phyloP scores from a whole-genome alignment of 2,113 vertebrate species.

The Lepus europaeus region DNA sequence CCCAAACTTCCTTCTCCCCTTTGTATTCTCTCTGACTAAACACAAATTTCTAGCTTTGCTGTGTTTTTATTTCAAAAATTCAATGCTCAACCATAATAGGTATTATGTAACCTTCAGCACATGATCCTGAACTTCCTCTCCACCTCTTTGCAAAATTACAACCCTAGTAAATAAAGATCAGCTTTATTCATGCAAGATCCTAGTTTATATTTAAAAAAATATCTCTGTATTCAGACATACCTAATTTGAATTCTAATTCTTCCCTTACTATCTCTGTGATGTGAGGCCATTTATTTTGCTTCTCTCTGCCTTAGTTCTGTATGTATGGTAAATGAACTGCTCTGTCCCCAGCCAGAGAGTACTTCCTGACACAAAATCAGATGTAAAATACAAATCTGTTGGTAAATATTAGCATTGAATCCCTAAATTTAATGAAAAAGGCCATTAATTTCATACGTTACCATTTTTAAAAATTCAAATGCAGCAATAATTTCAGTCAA shows the following conservation, averaged over 20 bases:
- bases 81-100: not conserved
- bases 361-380: not conserved
- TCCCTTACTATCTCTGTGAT: not conserved
- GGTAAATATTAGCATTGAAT: not conserved
- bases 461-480: not conserved
- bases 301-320: not conserved
- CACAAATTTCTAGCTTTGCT: not conserved
- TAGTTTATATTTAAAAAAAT: not conserved
- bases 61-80: not conserved
- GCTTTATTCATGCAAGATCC: not conserved
- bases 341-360: not conserved
- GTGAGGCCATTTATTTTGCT: not conserved
- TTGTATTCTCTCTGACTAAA: not conserved
- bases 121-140: not conserved
- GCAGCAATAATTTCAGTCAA: not conserved
- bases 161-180: not conserved
- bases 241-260: not conserved
- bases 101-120: not conserved
- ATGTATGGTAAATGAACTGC: too few relatives aligned
- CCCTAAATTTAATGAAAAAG: not conserved
- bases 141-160: not conserved
- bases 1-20: not conserved
- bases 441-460: not conserved
- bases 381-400: not conserved
- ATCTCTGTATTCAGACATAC: not conserved